Conservation (phyloP, 2,797 vertebrate species). For the Naso thynnoides region DNA sequence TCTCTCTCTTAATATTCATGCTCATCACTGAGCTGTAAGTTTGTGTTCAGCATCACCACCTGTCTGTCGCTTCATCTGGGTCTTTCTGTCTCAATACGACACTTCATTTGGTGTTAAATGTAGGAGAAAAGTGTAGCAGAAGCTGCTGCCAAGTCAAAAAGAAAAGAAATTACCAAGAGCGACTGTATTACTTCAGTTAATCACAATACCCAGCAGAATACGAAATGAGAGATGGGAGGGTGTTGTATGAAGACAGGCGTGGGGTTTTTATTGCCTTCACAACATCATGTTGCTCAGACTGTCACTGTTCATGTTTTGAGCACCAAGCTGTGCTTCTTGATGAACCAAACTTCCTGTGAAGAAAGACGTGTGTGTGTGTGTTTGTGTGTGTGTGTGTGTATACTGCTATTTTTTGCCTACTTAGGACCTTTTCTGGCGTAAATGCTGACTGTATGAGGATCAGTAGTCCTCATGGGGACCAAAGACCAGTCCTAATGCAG, state of each 20-base stretch:
- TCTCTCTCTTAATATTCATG: background rate
- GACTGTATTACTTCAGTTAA: constrained; percentile 14
- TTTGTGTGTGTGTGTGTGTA: too few relatives aligned
- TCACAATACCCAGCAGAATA: constrained; percentile 21
- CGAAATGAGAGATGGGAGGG: constrained; percentile 21
- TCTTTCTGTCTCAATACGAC: constrained; percentile 9
- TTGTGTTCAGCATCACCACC: constrained; percentile 11
- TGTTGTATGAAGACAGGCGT: constrained; percentile 14
- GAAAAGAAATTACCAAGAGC: background rate
- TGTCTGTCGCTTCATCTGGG: constrained; percentile 29
- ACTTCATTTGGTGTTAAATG: constrained; percentile 26
- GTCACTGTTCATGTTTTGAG: background rate
- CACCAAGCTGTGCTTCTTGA: background rate
- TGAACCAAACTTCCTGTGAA: background rate
- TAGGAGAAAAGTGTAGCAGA: constrained; percentile 25
- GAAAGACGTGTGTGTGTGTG: too few relatives aligned
- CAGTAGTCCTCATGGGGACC: too few relatives aligned
- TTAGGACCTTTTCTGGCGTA: too few relatives aligned
- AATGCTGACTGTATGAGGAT: too few relatives aligned
- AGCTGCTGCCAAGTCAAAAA: constrained; percentile 4
- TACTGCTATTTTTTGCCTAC: too few relatives aligned
- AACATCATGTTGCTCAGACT: constrained; percentile 3
- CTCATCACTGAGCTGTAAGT: background rate
- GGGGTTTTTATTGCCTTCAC: background rate
- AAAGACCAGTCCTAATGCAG: too few relatives aligned